Percentiles rank a stretch among this genome's conserved stretches.
Conservation (phyloP, 2,888 invertebrate genomes). For the Sipha maydis region DNA sequence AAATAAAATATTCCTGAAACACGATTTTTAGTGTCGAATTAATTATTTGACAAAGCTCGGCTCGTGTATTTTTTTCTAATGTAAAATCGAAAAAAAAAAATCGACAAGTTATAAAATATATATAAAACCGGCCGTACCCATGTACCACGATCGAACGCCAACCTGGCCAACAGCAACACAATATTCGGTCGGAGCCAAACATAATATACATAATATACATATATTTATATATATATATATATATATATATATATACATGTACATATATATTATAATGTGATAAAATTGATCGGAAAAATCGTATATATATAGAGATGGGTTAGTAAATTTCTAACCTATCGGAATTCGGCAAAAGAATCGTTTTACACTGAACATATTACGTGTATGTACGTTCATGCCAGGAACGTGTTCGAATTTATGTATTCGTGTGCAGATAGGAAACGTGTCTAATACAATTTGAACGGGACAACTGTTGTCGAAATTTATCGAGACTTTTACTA, state of each 20-base stretch:
- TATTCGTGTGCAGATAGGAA: not conserved
- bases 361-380: not conserved
- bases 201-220: no score
- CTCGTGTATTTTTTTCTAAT: not conserved
- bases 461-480: not conserved
- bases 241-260: no score
- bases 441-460: not conserved
- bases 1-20: conserved; percentile 17
- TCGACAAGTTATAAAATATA: conserved; percentile 1
- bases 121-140: not conserved
- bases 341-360: not conserved
- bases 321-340: not conserved
- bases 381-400: not conserved
- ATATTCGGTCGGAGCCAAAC: not conserved
- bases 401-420: not conserved
- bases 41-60: conserved; percentile 12
- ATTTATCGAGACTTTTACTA: not conserved
- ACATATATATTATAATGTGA: no score
- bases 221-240: no score
- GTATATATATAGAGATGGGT: not conserved
- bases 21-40: conserved; percentile 13
- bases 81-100: not conserved
- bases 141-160: not conserved
- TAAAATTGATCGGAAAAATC: not conserved
- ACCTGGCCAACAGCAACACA: not conserved